Evolutionary conservation across 1,140 invertebrate species (phyloP).

Genomic region (Drosophila ficusphila): DNA sequence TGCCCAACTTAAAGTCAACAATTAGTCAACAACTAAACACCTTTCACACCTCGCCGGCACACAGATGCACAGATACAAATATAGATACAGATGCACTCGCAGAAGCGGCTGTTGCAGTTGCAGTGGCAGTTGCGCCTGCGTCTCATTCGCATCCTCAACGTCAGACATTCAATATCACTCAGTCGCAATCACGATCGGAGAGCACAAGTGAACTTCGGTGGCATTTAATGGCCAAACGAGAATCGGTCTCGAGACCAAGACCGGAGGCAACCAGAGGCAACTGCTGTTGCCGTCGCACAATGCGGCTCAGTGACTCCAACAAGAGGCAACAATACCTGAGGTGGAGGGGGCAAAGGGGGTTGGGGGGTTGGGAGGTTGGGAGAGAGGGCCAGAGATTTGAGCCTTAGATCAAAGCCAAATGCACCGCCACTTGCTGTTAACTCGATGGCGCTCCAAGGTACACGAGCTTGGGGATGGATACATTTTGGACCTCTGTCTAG

Average conservation of each 20-base stretch:
- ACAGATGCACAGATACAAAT: conserved; percentile 30
- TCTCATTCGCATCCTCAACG: conserved; percentile 54
- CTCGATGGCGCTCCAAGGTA: conserved; percentile 80
- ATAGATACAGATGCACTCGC: too few relatives aligned
- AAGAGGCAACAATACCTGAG: conserved; percentile 33
- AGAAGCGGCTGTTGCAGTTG: conserved; percentile 17
- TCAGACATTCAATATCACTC: conserved; percentile 75
- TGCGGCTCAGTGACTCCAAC: conserved; percentile 18
- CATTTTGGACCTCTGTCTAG: conserved; percentile 67
- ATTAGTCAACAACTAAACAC: conserved; percentile 77
- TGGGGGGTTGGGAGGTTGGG: conserved; percentile 2
- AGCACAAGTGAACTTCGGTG: conserved; percentile 77
- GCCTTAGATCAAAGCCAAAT: conserved; percentile 77
- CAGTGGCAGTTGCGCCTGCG: conserved; percentile 23
- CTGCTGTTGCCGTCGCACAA: conserved; percentile 28
- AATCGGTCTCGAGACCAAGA: conserved; percentile 45
- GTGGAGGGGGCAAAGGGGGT: not conserved
- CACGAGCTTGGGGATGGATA: conserved; percentile 61
- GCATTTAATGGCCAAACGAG: conserved; percentile 62
- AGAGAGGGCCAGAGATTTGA: conserved; percentile 72
- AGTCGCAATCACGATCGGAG: conserved; percentile 67
- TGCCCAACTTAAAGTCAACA: conserved; percentile 69
- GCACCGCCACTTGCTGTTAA: conserved; percentile 79
- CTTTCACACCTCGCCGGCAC: conserved; percentile 66
- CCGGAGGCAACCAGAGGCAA: conserved; percentile 72